phyloP scores from a whole-genome alignment of 2,113 vertebrate species.

The Atrichornis clamosus region DNA sequence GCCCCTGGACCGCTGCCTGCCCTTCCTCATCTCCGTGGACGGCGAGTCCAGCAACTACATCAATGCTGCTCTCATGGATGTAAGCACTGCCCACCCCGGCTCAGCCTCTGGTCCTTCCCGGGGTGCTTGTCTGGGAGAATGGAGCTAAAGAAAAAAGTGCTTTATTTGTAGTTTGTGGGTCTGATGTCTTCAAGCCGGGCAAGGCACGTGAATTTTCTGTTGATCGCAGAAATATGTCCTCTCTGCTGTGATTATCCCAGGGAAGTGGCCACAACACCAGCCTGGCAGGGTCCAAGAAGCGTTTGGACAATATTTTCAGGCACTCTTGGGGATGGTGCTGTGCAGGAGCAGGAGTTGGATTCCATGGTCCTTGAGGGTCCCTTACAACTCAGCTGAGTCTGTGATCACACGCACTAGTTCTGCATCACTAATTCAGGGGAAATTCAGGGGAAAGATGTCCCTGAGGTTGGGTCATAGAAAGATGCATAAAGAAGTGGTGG shows the following conservation, averaged over 20 bases:
- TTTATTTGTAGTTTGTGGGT: background rate
- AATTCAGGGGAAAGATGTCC: background rate
- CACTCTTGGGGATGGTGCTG: background rate
- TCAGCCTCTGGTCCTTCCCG: background rate
- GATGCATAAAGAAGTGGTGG: background rate
- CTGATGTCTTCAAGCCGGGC: background rate
- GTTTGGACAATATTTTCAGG: background rate
- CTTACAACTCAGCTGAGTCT: background rate
- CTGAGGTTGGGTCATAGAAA: background rate
- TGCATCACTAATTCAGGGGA: background rate
- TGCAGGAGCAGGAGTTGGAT: background rate
- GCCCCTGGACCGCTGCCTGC: slow-evolving; percentile 92
- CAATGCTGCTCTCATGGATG: slow-evolving; percentile 96
- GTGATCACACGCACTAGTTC: background rate
- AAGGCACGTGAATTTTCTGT: background rate
- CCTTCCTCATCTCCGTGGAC: slow-evolving; percentile 96
- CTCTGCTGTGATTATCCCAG: background rate
- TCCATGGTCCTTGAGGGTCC: background rate
- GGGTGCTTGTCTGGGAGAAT: background rate
- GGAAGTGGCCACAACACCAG: background rate
- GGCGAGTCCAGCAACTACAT: slow-evolving; percentile 98
- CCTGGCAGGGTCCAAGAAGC: background rate
- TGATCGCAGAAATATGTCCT: background rate
- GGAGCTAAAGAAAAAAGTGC: background rate
- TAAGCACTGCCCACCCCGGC: slow-evolving; percentile 70